Evolutionary conservation across 2,888 invertebrate genomes (phyloP), one percentile per base, ranked within the genome.

Genomic region (Tyria jacobaeae): DNA sequence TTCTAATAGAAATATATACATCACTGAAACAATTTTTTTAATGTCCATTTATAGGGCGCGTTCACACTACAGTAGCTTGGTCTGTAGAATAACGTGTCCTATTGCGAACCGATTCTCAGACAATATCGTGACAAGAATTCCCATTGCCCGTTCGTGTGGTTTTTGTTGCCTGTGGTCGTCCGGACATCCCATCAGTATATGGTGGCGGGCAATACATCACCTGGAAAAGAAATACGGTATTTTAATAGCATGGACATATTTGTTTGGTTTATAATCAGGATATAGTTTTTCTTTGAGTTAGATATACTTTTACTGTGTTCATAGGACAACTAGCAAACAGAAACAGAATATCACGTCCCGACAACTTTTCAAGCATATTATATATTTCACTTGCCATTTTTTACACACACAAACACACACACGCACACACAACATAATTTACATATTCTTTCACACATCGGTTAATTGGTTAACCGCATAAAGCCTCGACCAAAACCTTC

Each of bases 111-210:
- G 93, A 90, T 24, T 87, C 91, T 93, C 92, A 92, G 75, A 94
- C 93, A 61, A 93, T 91, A 75, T 95, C 94, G 74, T 95, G 95
- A 77, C 95, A 95, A 15, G 95, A 94, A 84, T 95, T 96, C 15
- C 96, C 96, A 82, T 96, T 96, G 77, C 96, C 96, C 17, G 96
- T 96, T 62, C 96, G 91, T 3, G 96, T 96, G 0, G 96, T 96
- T 83, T 96, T 96, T 47, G 96, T 96, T 27, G 94, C 89, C 65
- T 95, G 94, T 1, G 95, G 94, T 12, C 94, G 83, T 2, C 93
- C 87, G 15, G 91, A 90, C 79, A 92, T 88, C 12, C 85, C 88
- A 49, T 91, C 90, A 68, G 89, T 89, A 78, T 92, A 89, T 0
- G 94, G 90, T 0, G 94, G 94, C 1, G 93, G 94, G 82, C 94